phyloP scores from a whole-genome alignment of 2,888 invertebrate species.

The Dryococelus australis region DNA sequence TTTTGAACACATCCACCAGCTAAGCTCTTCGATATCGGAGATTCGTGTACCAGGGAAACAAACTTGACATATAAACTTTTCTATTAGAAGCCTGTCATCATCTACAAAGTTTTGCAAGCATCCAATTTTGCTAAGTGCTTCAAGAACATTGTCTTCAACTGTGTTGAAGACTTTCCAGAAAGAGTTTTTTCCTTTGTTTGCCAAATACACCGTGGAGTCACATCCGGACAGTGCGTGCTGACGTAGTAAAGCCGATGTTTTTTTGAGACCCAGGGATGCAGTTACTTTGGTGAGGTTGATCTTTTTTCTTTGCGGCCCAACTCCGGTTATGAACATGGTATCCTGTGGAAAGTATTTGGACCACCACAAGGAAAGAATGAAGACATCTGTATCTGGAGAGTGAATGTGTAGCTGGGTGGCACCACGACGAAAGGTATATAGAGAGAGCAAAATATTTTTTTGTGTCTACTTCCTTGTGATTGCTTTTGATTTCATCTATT shows the following conservation, averaged over 20 bases:
- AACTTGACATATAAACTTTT: background rate
- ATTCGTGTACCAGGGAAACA: background rate
- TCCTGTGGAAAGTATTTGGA: background rate
- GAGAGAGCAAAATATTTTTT: constrained; percentile 20
- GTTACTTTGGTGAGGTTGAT: too few species aligned
- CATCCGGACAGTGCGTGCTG: background rate
- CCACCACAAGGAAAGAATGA: constrained; percentile 9
- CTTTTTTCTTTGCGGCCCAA: background rate
- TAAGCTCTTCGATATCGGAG: constrained; percentile 1
- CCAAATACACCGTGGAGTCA: background rate
- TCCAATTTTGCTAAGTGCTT: background rate
- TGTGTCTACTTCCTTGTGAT: background rate
- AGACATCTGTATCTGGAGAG: too few species aligned
- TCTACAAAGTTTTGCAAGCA: background rate
- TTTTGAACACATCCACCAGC: background rate
- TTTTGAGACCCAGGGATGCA: background rate
- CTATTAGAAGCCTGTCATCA: constrained; percentile 16
- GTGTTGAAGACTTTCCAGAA: constrained; percentile 12
- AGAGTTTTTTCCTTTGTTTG: background rate
- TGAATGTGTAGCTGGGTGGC: background rate
- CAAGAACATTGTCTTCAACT: background rate
- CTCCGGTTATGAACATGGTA: background rate
- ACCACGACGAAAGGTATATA: background rate
- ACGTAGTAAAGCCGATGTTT: background rate
- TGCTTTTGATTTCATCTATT: constrained; percentile 17